Evolutionary conservation across 2,888 invertebrate species (phyloP), one percentile per base, ranked within the genome.

Genomic region (Nycteola revayana): DNA sequence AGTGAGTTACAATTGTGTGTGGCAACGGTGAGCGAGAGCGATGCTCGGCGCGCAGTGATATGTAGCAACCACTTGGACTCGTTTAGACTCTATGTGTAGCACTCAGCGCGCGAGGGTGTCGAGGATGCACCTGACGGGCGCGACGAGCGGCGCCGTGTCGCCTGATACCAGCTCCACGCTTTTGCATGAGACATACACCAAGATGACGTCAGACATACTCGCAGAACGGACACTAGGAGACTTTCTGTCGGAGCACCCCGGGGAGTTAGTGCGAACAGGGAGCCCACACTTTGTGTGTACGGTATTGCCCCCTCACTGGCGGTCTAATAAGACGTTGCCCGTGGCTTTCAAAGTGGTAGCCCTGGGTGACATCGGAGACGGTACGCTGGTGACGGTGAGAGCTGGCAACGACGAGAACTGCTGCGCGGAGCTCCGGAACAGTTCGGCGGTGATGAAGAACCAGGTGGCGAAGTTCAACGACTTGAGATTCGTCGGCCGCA

Each of bases 401-500:
- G 99, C 98, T 9, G 99, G 99, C 9, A 99, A 99, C 85, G 99
- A 99, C 69, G 99, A 99, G 86, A 99, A 98, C 88, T 97, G 94
- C 78, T 97, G 96, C 75, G 98, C 97, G 23, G 99, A 99, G 80
- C 84, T 98, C 60, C 88, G 98, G 68, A 99, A 99, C 87, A 95
- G 95, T 61, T 96, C 96, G 31, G 97, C 99, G 18, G 94, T 98
- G 68, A 97, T 99, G 95, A 98, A 98, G 90, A 98, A 98, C 82
- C 97, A 98, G 80, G 97, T 99, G 63, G 99, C 99, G 58, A 98
- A 98, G 89, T 99, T 99, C 89, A 98, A 98, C 82, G 99, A 99
- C 90, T 91, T 99, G 66, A 92, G 99, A 78, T 99, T 99, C 90
- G 98, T 99, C 66, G 99, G 99, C 60, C 92, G 98, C 79, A 98